Base-by-base conservation (phyloP, 2,797 vertebrate species). In the Syngnathus acus region DNA sequence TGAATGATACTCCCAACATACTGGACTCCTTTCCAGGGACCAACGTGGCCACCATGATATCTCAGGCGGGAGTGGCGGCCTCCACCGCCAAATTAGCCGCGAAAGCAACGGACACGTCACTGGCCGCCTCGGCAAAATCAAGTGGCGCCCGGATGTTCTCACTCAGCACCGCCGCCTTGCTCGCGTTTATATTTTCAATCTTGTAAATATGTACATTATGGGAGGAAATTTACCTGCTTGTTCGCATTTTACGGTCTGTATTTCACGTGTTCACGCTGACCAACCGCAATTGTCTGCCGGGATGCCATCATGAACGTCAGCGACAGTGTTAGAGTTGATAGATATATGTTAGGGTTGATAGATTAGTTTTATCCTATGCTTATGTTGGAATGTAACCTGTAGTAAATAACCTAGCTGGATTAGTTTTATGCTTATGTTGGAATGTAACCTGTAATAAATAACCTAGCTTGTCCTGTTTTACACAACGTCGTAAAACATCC, bases 11-110 rank as follows among this genome's bases (percentile, higher is more conserved):
- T 26, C 1, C 23, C 39, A 23, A 2, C 6, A 26, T 26, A 6
- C 40, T 9, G 10, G 2, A 0, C 11, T 3, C 6, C 1, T 11
- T 7, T 1, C 9, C 17, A 1, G 14, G 11, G 4, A 26, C 3
- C 9, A 11, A 62, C 2, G 17, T 6, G 13, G 54, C 11, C 23
- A 17, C 2, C 5, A 26, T 43, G 40, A 3, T 26, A 4, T 1
- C 60, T 45, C 21, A 6, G 11, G 60, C 60, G 0, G 3, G 4
- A 1, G n/a, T 23, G 40, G 10, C 60, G 26, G 54, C 54, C 6
- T 8, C 1, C 5, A 37, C 23, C 14, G 26, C 26, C 2, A 1
- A 16, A 0, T 6, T 32, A 4, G 23, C 54, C 3, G 26, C 21
- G 54, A 37, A 26, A 7, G 13, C 26, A 40, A 17, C 60, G 16